Conservation (phyloP, 2,797 vertebrate genomes). For the Poecile montanus region DNA sequence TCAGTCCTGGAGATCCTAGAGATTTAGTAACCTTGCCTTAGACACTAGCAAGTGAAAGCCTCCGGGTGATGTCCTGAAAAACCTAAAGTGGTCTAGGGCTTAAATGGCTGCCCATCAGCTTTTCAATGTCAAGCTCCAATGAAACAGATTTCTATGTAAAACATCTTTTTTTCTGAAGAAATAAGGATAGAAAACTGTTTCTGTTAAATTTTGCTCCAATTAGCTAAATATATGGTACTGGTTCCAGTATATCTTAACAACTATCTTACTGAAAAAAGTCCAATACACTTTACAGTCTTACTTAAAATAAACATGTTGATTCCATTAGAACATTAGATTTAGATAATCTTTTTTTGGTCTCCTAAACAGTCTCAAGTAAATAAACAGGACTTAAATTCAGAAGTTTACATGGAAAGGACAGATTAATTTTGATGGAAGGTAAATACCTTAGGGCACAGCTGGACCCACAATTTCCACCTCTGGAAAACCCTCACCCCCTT, state of each 20-base stretch:
- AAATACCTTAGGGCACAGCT: neutral
- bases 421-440: neutral
- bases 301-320: neutral
- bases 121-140: neutral
- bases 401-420: neutral
- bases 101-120: neutral
- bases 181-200: neutral
- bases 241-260: neutral
- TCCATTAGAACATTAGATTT: neutral
- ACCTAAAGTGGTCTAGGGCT: neutral
- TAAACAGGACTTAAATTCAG: slow-evolving; percentile 30
- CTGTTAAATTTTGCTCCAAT: neutral
- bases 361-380: slow-evolving; percentile 11
- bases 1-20: neutral
- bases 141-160: neutral
- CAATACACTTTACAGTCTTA: neutral
- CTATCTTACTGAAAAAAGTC: neutral
- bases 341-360: neutral
- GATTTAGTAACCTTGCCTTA: neutral
- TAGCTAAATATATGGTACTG: neutral
- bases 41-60: neutral
- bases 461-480: neutral
- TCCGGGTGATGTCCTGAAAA: neutral
- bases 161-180: neutral
- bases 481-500: neutral